Evolutionary conservation across 2,888 invertebrate genomes (phyloP).

Genomic region (Xestia c-nigrum): DNA sequence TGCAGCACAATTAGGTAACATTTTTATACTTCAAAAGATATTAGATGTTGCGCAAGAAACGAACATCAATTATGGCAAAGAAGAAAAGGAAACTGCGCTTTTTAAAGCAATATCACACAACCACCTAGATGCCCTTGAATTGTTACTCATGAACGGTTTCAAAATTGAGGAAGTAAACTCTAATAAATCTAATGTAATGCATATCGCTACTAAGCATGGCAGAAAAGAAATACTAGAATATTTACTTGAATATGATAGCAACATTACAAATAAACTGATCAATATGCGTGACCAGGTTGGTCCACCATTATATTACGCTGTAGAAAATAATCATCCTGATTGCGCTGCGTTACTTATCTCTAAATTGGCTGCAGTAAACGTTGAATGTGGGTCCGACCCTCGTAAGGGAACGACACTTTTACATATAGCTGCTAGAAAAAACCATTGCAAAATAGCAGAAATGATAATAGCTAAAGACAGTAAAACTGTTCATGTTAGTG

Average conservation of each 20-base stretch:
- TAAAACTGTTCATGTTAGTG: constrained; percentile 65
- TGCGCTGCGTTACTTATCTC: constrained; percentile 75
- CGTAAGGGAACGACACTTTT: constrained; percentile 21
- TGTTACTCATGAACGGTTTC: constrained; percentile 81
- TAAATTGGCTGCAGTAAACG: constrained; percentile 60
- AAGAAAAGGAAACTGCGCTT: constrained; percentile 82
- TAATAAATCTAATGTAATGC: constrained; percentile 84
- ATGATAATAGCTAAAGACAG: constrained; percentile 75
- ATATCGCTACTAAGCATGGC: constrained; percentile 78
- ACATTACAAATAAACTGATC: constrained; percentile 58
- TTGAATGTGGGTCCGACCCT: constrained; percentile 27
- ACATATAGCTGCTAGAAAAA: constrained; percentile 80
- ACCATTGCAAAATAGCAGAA: constrained; percentile 74
- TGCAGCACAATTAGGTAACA: constrained; percentile 82
- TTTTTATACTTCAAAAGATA: constrained; percentile 82
- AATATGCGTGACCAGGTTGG: constrained; percentile 39
- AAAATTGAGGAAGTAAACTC: constrained; percentile 79
- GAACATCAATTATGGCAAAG: constrained; percentile 74
- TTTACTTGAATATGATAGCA: constrained; percentile 82
- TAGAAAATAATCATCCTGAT: constrained; percentile 53
- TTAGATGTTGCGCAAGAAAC: constrained; percentile 74
- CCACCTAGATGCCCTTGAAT: constrained; percentile 77
- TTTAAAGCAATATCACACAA: constrained; percentile 80
- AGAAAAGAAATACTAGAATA: constrained; percentile 85
- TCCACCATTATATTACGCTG: constrained; percentile 65